Percentiles rank a stretch among this genome's conserved stretches.
Conservation (phyloP, 2,797 vertebrate species). For the Psittacula derbiana region DNA sequence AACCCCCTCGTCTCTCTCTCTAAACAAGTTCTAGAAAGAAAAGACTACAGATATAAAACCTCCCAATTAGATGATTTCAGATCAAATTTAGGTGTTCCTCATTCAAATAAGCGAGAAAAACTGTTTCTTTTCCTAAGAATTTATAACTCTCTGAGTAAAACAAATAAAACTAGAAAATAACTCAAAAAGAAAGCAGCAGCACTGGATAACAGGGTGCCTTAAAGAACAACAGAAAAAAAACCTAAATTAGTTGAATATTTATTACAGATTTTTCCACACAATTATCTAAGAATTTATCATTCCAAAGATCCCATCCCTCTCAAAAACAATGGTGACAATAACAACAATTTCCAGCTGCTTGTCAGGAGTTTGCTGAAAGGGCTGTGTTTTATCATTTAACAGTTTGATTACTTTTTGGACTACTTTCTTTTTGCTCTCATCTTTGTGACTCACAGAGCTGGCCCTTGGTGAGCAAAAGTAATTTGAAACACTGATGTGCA, state of each 20-base stretch:
- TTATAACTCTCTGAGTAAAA: background rate
- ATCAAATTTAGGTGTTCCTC: background rate
- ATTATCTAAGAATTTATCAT: background rate
- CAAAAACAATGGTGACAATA: background rate
- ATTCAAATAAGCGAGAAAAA: background rate
- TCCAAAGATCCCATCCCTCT: background rate
- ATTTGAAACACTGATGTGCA: slow-evolving; percentile 19
- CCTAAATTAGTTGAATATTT: background rate
- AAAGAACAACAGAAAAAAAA: background rate
- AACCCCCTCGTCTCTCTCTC: background rate
- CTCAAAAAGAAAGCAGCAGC: background rate
- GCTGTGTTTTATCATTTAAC: slow-evolving; percentile 3
- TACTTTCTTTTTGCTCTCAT: slow-evolving; percentile 16
- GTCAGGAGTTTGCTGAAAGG: background rate
- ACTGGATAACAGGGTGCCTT: background rate
- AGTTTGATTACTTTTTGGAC: slow-evolving; percentile 42
- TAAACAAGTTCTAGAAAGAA: background rate
- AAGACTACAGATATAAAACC: background rate
- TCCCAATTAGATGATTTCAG: background rate
- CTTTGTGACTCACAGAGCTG: slow-evolving; percentile 37
- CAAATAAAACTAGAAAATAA: background rate
- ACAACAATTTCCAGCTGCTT: slow-evolving; percentile 12
- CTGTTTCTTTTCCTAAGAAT: background rate
- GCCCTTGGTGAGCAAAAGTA: slow-evolving; percentile 8
- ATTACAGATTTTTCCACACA: background rate